These are phyloP conservation scores for Ephialtes manifestator DNA, from an alignment of 2,888 invertebrate species.

Conservation along the genomic window DNA sequence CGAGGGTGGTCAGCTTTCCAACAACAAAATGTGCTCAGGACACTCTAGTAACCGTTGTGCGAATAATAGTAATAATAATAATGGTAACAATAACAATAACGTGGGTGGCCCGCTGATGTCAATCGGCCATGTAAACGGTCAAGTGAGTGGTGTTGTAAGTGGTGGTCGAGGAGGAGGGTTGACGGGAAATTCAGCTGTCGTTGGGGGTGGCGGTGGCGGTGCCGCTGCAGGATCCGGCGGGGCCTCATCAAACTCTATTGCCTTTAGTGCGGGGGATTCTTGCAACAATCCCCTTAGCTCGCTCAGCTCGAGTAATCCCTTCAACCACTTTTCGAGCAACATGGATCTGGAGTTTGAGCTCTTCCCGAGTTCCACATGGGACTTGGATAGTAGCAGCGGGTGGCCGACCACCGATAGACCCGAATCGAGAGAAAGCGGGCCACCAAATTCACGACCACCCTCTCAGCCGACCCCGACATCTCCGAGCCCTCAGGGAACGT, in stretches of 20 bases:
- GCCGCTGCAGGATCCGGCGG: conserved; percentile 38
- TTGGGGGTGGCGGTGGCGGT: conserved; percentile 57
- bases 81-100: conserved; percentile 85
- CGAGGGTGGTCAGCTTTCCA: conserved; percentile 86
- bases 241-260: conserved; percentile 60
- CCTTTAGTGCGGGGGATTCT: conserved; percentile 70
- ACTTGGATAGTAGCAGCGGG: conserved; percentile 83
- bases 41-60: conserved; percentile 83
- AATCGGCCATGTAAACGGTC: conserved; percentile 90
- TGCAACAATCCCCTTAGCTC: conserved; percentile 84
- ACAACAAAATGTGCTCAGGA: conserved; percentile 85
- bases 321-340: conserved; percentile 82
- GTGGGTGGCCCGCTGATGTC: conserved; percentile 92
- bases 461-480: conserved; percentile 88
- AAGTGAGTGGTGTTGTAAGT: conserved; percentile 81
- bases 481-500: conserved; percentile 85
- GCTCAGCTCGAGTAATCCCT: conserved; percentile 75
- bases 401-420: conserved; percentile 86
- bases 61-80: conserved; percentile 83
- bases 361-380: conserved; percentile 90
- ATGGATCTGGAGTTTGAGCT: conserved; percentile 91
- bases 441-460: conserved; percentile 88
- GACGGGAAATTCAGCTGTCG: conserved; percentile 45
- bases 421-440: conserved; percentile 89
- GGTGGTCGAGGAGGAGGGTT: conserved; percentile 79